Evolutionary conservation across 2,113 vertebrate genomes (phyloP).

Genomic region (Phyllostomus discolor): DNA sequence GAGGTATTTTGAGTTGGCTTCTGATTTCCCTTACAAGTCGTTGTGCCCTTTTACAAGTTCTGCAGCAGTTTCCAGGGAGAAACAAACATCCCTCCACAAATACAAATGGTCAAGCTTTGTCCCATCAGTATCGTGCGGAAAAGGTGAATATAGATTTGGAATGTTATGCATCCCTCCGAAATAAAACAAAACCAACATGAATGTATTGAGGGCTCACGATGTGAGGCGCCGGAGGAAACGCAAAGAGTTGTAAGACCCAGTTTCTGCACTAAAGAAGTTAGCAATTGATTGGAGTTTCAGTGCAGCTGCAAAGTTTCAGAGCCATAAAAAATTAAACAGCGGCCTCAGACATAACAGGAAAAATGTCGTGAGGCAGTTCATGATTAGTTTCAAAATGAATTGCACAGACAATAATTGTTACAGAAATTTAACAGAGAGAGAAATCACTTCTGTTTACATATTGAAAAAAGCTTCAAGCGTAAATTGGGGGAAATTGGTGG

Average conservation of each 20-base stretch:
- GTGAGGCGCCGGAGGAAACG: not conserved
- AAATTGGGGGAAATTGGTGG: not conserved
- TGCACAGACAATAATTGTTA: conserved; percentile 21
- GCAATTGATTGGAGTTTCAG: not conserved
- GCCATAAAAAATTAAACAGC: conserved; percentile 42
- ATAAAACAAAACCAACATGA: conserved; percentile 4
- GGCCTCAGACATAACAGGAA: conserved; percentile 23
- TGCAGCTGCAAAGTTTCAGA: conserved; percentile 36
- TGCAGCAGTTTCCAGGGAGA: conserved; percentile 4
- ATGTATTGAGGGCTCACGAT: not conserved
- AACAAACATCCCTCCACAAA: conserved; percentile 21
- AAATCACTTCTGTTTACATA: not conserved
- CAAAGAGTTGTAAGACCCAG: not conserved
- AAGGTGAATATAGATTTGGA: not conserved
- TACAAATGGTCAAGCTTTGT: not conserved
- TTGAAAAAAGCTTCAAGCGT: not conserved
- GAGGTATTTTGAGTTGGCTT: not conserved
- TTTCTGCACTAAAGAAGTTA: conserved; percentile 23
- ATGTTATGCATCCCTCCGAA: not conserved
- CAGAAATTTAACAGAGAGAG: not conserved
- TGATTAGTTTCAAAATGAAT: conserved; percentile 45
- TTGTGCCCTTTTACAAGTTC: not conserved
- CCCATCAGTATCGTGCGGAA: not conserved
- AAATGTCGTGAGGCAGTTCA: conserved; percentile 34
- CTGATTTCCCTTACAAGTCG: not conserved